These are phyloP conservation scores for Romanogobio albipinnatus DNA, from an alignment of 2,113 vertebrate species.

Conservation along the genomic window DNA sequence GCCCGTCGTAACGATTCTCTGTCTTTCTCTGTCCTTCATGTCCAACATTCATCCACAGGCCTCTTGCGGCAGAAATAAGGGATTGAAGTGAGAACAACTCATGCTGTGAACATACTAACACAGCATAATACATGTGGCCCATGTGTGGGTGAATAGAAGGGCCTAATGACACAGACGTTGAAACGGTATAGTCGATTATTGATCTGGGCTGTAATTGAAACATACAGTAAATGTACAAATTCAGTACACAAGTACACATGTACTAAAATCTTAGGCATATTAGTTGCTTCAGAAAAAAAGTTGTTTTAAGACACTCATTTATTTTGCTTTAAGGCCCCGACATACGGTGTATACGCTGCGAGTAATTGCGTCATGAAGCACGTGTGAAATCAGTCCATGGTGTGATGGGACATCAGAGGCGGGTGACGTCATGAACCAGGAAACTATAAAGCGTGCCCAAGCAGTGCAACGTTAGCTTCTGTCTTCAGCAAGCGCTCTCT, in stretches of 20 bases:
- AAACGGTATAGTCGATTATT: background rate
- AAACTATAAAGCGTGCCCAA: too few species aligned
- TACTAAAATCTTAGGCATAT: background rate
- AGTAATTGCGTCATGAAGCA: too few species aligned
- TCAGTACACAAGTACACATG: background rate
- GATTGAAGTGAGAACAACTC: constrained; percentile 9
- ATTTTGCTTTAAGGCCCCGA: background rate
- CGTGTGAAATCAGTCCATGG: too few species aligned
- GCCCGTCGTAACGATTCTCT: constrained; percentile 2
- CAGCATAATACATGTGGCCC: constrained; percentile 2
- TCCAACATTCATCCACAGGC: background rate
- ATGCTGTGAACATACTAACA: background rate
- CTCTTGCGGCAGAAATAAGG: background rate
- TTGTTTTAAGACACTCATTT: background rate
- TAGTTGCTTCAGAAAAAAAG: background rate
- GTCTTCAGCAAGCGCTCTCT: too few species aligned
- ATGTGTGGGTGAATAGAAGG: background rate
- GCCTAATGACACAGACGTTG: background rate
- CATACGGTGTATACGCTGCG: too few species aligned
- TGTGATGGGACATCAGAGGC: too few species aligned
- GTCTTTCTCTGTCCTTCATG: constrained; percentile 13
- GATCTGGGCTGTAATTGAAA: background rate
- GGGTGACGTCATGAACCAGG: too few species aligned
- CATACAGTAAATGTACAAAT: background rate
- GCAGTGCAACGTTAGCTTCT: too few species aligned